Evolutionary conservation across 2,797 vertebrate species (phyloP), one percentile per base, ranked within the genome.

Genomic region (Apogon hyalosoma): DNA sequence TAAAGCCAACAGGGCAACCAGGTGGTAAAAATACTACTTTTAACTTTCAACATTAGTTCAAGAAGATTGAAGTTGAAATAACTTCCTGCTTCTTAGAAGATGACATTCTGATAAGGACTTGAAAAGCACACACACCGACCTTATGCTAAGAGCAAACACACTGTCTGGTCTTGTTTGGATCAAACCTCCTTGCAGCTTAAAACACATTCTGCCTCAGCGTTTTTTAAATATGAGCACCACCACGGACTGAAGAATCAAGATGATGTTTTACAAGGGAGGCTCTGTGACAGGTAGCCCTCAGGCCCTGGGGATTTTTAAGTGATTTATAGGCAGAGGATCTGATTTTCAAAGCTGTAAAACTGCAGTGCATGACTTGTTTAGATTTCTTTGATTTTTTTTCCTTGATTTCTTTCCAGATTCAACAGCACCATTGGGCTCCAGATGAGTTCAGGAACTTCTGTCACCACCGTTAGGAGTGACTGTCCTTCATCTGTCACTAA

Each of bases 391-490:
- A 73, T 58, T 24, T 19, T n/a, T 6, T 33, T 21, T 59, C 13
- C 61, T 68, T 15, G 63, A 21, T 69, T 52, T n/a, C 47, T 70
- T 59, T 54, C 7, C 0, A 39, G 98, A 77, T 98, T 97, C 90
- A 93, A 95, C 84, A 92, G 93, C 33, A 90, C 89, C 62, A 75
- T 96, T 47, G 97, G 97, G 42, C 94, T 99, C 53, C 95, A 95
- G 16, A 95, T 96, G 95, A 88, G 59, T 57, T 84, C 92, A 70
- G 83, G 42, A 40, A 90, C 79, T 62, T 88, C 90, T 60, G 89
- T 90, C 55, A 94, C 59, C 86, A 91, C 90, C 84, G 55, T 99
- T 57, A 95, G 92, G 90, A 96, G 96, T 36, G 92, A 97, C 89
- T 93, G 92, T 59, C 88, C 93, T 75, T 93, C 87, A 64, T 95